Conservation (phyloP, 2,888 invertebrate genomes). For the Mactromeris polynyma region DNA sequence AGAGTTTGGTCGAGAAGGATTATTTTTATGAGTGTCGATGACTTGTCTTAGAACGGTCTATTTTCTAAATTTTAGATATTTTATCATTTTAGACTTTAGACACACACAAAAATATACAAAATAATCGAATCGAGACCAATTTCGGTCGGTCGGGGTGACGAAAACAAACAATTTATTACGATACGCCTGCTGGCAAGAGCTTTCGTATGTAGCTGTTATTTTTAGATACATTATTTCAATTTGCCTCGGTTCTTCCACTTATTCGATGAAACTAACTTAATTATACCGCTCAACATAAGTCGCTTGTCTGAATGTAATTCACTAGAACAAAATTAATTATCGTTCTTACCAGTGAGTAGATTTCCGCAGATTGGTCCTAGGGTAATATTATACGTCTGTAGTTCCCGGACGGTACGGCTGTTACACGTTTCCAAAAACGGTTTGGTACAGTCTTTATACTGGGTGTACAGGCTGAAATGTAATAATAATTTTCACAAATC, state of each 20-base stretch:
- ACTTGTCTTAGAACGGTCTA: no score
- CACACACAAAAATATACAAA: no score
- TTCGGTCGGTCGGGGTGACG: no score
- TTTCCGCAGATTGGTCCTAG: constrained; percentile 60
- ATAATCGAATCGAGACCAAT: no score
- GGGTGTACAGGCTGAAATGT: constrained; percentile 55
- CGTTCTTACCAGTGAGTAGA: constrained; percentile 45
- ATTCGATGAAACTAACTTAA: constrained; percentile 28
- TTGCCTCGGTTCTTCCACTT: neutral
- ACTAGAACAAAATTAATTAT: constrained; percentile 29
- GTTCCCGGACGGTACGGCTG: constrained; percentile 43
- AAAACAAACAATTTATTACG: no score
- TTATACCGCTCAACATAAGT: constrained; percentile 24
- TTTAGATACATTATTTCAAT: constrained; percentile 18
- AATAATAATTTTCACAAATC: no score
- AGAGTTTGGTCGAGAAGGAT: no score
- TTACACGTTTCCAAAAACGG: constrained; percentile 63
- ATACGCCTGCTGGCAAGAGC: neutral
- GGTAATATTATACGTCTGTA: constrained; percentile 62
- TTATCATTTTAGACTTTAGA: no score
- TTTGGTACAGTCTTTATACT: constrained; percentile 59
- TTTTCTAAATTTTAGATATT: no score
- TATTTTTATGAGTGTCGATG: no score
- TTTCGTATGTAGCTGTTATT: neutral
- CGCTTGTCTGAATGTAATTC: constrained; percentile 19